phyloP scores from a whole-genome alignment of 2,888 invertebrate genomes.

The Hirudinaria manillensis region DNA sequence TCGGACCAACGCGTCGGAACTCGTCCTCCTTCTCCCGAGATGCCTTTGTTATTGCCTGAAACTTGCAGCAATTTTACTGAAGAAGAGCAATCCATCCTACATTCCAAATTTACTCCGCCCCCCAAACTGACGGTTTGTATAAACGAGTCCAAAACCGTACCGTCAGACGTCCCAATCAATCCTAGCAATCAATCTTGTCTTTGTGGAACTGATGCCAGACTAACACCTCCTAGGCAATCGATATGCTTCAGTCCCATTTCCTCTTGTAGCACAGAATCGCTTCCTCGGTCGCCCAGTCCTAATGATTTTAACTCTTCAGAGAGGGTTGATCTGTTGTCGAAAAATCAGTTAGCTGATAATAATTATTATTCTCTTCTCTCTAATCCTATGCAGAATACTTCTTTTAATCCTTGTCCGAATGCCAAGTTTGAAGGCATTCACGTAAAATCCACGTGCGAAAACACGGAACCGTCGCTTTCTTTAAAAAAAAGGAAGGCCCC shows the following conservation, averaged over 20 bases:
- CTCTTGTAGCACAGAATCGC: constrained; percentile 17
- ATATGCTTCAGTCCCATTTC: constrained; percentile 31
- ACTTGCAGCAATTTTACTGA: neutral
- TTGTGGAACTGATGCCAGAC: no score
- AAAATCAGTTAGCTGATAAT: neutral
- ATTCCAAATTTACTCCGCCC: neutral
- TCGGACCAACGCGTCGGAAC: no score
- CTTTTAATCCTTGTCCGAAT: no score
- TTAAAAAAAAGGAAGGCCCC: neutral
- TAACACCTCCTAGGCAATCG: neutral
- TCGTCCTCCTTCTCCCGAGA: neutral
- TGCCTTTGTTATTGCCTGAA: constrained; percentile 2
- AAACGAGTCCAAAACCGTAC: neutral
- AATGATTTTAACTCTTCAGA: neutral
- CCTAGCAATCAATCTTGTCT: neutral
- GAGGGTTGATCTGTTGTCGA: neutral
- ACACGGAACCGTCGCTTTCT: neutral
- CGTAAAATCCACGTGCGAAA: neutral
- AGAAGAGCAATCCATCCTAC: neutral
- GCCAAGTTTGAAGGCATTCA: no score
- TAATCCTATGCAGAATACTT: neutral
- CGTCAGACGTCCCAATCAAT: neutral
- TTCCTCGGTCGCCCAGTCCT: neutral
- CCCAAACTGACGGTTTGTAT: neutral
- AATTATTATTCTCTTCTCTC: neutral